Evolutionary conservation across 2,113 vertebrate species (phyloP).

Genomic region (Speoplatyrhinus poulsoni): DNA sequence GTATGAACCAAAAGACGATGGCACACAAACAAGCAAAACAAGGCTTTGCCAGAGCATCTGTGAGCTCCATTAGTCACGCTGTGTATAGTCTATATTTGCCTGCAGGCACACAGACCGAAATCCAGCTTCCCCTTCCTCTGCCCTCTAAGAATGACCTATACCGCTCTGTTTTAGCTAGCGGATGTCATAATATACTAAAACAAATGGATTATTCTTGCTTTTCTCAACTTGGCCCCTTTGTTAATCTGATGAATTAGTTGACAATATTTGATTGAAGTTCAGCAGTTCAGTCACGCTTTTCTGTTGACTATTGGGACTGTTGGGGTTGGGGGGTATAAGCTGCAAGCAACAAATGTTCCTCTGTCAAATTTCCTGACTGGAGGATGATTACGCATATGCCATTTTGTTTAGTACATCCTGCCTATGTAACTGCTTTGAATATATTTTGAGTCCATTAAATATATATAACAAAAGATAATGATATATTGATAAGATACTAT

Average conservation of each 20-base stretch:
- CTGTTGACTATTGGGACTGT: conserved; percentile 18
- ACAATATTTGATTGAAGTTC: conserved; percentile 29
- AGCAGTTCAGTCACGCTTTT: conserved; percentile 24
- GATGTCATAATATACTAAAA: conserved; percentile 49
- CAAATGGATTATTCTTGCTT: conserved; percentile 64
- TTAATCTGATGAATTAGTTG: conserved; percentile 53
- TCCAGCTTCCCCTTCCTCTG: conserved; percentile 50
- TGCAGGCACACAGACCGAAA: conserved; percentile 39
- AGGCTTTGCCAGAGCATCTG: conserved; percentile 11
- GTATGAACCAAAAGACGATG: background rate
- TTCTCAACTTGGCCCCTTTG: conserved; percentile 29
- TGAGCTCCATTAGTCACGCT: conserved; percentile 38
- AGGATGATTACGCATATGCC: background rate
- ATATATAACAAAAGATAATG: too few relatives aligned
- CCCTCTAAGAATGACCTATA: conserved; percentile 27
- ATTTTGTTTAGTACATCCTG: background rate
- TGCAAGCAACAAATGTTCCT: background rate
- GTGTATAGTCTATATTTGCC: conserved; percentile 27
- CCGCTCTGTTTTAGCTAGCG: conserved; percentile 40
- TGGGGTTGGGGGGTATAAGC: background rate
- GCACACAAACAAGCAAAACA: background rate
- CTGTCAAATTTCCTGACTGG: background rate
- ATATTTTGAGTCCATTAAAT: too few relatives aligned
- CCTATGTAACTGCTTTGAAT: background rate
- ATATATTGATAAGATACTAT: too few relatives aligned